Conservation (phyloP, 2,113 vertebrate genomes). For the Phasianus colchicus region DNA sequence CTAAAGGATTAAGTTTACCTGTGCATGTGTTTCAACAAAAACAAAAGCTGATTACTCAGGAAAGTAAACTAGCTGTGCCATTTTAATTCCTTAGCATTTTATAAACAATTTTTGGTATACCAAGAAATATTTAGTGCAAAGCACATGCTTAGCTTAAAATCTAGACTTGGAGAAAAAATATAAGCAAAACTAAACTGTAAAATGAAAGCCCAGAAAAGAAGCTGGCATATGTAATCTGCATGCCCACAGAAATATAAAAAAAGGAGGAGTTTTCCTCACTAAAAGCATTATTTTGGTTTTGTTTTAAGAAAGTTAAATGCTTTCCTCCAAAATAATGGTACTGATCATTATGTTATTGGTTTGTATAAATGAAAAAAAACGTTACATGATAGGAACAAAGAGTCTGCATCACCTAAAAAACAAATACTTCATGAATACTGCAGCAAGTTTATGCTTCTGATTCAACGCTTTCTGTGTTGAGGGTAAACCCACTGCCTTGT, state of each 20-base stretch:
- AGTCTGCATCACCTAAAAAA: background rate
- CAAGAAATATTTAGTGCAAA: constrained; percentile 23
- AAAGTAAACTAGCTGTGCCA: background rate
- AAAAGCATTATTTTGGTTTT: background rate
- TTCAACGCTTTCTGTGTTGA: background rate
- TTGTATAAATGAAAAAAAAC: background rate
- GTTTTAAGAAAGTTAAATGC: background rate
- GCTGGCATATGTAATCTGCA: background rate
- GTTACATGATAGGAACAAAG: background rate
- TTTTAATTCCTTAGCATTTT: background rate
- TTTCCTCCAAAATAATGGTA: constrained; percentile 12
- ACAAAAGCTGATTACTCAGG: background rate
- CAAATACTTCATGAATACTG: background rate
- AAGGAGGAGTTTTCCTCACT: background rate
- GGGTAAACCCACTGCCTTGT: background rate
- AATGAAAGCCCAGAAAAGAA: background rate
- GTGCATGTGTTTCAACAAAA: background rate
- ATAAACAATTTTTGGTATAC: background rate
- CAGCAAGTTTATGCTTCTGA: background rate
- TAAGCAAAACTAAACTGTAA: background rate
- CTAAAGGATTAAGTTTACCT: background rate
- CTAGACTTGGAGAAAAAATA: background rate
- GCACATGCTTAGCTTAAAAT: constrained; percentile 42
- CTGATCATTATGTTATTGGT: background rate
- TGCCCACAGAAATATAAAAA: background rate